Base-by-base conservation (phyloP, 2,888 invertebrate species). In the Metopia argyrocephala region DNA sequence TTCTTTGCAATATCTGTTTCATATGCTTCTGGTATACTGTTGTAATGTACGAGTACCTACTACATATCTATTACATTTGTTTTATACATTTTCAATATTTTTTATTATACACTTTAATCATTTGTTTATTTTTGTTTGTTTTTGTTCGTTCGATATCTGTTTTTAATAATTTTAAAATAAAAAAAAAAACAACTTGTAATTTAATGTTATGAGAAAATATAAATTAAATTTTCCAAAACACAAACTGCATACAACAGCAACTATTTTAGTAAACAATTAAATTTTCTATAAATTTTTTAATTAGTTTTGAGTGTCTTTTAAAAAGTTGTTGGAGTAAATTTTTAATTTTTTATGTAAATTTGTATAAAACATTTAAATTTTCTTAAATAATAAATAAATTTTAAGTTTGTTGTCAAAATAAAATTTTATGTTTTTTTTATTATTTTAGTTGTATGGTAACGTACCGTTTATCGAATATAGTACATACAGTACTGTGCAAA, bases 1-100 rank as follows among this genome's bases (percentile, higher is more conserved):
- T 73, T 73, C 31, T 25, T 21, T 48, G 18, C 27, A 23, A 38
- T 38, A 9, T 74, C 56, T 57, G 15, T 48, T 48, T 21, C 46
- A 21, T 20, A n/a, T 20, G 46, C n/a, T 28, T 54, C 21, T 54
- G 61, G 18, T 64, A 64, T 46, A 27, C 12, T 64, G 27, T 48
- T 62, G n/a, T n/a, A n/a, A n/a, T n/a, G n/a, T n/a, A n/a, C n/a
- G n/a, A n/a, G n/a, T n/a, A n/a, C n/a, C n/a, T n/a, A n/a, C n/a
- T n/a, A n/a, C n/a, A n/a, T n/a, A n/a, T n/a, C n/a, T n/a, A n/a
- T n/a, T n/a, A n/a, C 18, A 28, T n/a, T 2, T 38, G 25, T 48
- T 54, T 7, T 52, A 18, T 50, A 28, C 50, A 23, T 23, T 23
- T 45, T 68, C 6, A 27, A 56, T 54, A 3, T 38, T 38, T 38